Base-by-base conservation (phyloP, 1,140 invertebrate genomes). In the Drosophila dunni region DNA sequence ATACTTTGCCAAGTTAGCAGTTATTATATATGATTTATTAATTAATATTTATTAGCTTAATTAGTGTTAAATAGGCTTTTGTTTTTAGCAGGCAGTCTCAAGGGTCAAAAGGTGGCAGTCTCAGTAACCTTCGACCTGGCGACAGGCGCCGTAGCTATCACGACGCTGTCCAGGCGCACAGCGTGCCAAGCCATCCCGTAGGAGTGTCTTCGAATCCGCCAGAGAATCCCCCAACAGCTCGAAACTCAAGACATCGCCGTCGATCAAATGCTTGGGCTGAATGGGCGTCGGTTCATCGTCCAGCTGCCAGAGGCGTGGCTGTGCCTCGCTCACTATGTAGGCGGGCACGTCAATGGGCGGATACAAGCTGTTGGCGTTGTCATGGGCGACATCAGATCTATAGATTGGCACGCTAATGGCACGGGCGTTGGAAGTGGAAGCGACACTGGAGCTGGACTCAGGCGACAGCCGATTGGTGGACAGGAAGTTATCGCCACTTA, bases 131-230 rank as follows among this genome's bases (percentile, higher is more conserved):
- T 89, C 84, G 57, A 91, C 75, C 77, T 91, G 84, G 82, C 89
- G 92, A 67, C 94, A 94, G 34, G 93, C 83, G 11, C 94, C 94
- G 53, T 93, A 93, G 40, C 93, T 93, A 75, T 95, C 94, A 29
- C 94, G 92, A 51, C 92, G 92, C 24, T 93, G 91, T 44, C 93
- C 94, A 0, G 94, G 95, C 10, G 94, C 94, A 82, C 95, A 95
- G 75, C 95, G 94, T 38, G 95, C 94, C 50, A 92, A 90, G 1
- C 94, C 94, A 10, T 94, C 94, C 11, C 95, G 82, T 2, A 95
- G 86, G 58, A 93, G 92, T 46, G 93, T 83, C 73, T 93, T 88
- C 7, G 83, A 88, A 9, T 88, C 81, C 38, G 61, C 58, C 20
- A 89, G 40, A 13, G 63, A 75, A 62, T 89, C 90, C 50, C 89